Evolutionary conservation across 2,113 vertebrate species (phyloP), one percentile per base, ranked within the genome.

Genomic region (Pteruthius melanotis): DNA sequence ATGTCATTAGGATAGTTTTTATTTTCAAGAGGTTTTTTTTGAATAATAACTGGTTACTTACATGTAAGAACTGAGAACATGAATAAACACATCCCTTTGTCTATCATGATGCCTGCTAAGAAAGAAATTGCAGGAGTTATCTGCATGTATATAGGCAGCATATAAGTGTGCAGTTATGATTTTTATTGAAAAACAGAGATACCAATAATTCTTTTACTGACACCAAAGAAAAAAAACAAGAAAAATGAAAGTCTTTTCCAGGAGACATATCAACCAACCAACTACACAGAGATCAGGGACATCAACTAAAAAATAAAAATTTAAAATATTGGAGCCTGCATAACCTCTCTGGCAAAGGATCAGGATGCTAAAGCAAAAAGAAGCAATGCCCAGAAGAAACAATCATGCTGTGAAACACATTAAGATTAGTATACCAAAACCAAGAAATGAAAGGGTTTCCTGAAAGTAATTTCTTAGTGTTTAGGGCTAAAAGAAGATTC

Each of bases 221-320:
- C 33, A 17, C 0, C 11, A 23, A 80, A 26, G 23, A 53, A 70
- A 49, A 76, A 23, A 71, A 33, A 1, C 2, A 64, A 35, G 16
- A 17, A 79, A 68, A 45, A 6, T 13, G 3, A 28, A 27, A 0
- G 8, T 5, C 23, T 87, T 28, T 27, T 21, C 17, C 9, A 33
- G 31, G 17, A 65, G 28, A 59, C 11, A 75, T 66, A 39, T 49
- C 39, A 83, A 27, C 13, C 18, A 64, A 69, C 2, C 9, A 71
- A 50, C 6, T 24, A 53, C 5, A 16, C 2, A 71, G 39, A 37
- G 30, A 37, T 54, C 3, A 45, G 4, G 8, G 9, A 0, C 3
- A 13, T 7, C 24, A 31, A 15, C 6, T 33, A 5, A 35, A 53
- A 14, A 28, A 22, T 6, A 65, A 11, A 30, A 54, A 8, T 19